phyloP scores from a whole-genome alignment of 2,888 invertebrate genomes.

The Abscondita cerata region DNA sequence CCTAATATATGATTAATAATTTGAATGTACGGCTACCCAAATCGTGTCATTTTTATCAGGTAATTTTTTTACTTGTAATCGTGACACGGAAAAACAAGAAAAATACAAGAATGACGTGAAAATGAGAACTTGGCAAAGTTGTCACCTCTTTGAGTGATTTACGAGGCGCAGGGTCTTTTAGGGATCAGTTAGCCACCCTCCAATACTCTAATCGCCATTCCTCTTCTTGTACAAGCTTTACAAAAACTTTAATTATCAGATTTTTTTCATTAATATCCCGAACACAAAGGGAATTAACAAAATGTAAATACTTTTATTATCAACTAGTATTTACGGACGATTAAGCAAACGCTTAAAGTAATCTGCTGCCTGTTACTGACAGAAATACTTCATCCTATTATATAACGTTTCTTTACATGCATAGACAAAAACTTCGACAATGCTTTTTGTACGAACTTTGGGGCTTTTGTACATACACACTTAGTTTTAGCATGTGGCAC shows the following conservation, averaged over 20 bases:
- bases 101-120: conserved; percentile 21
- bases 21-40: neutral
- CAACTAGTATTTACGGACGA: neutral
- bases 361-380: too few species aligned
- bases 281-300: neutral
- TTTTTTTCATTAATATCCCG: neutral
- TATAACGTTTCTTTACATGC: too few species aligned
- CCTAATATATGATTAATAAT: conserved; percentile 27
- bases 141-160: conserved; percentile 29
- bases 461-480: too few species aligned
- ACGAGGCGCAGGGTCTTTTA: conserved; percentile 21
- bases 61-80: conserved; percentile 6
- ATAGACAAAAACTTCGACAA: too few species aligned
- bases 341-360: too few species aligned
- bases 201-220: conserved; percentile 15
- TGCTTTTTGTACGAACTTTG: too few species aligned
- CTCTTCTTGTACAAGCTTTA: neutral
- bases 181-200: neutral
- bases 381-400: too few species aligned
- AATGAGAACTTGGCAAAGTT: conserved; percentile 25
- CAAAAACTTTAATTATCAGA: conserved; percentile 12
- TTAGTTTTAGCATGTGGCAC: too few species aligned
- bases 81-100: conserved; percentile 6
- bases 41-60: too few species aligned
- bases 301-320: neutral